Conservation (phyloP, 2,888 invertebrate genomes). For the Drosophila algonquin region DNA sequence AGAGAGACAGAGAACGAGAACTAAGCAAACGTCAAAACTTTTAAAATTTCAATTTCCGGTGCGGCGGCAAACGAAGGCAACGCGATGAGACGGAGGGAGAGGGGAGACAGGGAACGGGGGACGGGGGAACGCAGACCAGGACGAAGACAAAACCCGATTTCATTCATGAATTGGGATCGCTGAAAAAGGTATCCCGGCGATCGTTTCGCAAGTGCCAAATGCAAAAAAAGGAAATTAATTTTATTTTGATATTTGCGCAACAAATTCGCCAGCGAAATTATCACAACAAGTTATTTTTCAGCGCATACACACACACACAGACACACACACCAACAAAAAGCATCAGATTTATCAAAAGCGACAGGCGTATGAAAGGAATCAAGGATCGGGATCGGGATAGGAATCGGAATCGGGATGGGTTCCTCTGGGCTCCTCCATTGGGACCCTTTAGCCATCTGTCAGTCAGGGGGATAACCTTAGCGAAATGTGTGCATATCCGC, state of each 20-base stretch:
- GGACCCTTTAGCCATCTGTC: slow-evolving; percentile 57
- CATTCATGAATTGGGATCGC: slow-evolving; percentile 63
- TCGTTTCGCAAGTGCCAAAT: slow-evolving; percentile 41
- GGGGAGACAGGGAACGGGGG: background rate
- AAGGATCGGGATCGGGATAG: slow-evolving; percentile 14
- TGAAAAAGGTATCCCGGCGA: slow-evolving; percentile 11
- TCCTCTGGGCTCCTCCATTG: background rate
- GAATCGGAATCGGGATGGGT: background rate
- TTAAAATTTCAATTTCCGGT: slow-evolving; percentile 80
- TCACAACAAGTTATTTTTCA: slow-evolving; percentile 77
- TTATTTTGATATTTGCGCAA: slow-evolving; percentile 77
- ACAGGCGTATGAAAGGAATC: slow-evolving; percentile 69
- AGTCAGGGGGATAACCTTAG: slow-evolving; percentile 61
- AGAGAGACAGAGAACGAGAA: slow-evolving; percentile 20
- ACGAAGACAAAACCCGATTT: slow-evolving; percentile 42
- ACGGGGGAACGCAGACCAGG: background rate
- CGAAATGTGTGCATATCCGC: slow-evolving; percentile 29
- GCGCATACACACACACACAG: background rate
- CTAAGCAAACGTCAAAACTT: slow-evolving; percentile 55
- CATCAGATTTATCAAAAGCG: slow-evolving; percentile 75
- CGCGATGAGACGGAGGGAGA: background rate
- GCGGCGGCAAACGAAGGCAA: slow-evolving; percentile 33
- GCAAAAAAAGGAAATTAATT: slow-evolving; percentile 66
- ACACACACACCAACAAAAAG: slow-evolving; percentile 28
- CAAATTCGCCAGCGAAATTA: slow-evolving; percentile 70